These are phyloP conservation scores for Pegoplata infirma DNA, from an alignment of 2,888 invertebrate genomes.

Conservation along the genomic window DNA sequence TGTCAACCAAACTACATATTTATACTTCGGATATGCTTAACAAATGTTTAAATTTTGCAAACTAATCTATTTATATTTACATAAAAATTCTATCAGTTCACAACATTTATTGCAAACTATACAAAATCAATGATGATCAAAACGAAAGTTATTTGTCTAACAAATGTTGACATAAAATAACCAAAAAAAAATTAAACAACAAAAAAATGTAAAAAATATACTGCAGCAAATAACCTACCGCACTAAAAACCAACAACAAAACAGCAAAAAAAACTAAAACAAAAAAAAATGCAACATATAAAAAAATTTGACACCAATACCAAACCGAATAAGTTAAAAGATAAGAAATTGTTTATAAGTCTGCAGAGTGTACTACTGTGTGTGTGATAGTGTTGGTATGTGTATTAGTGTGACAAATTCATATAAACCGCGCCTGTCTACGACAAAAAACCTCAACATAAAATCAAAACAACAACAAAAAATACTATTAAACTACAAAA, in stretches of 20 bases:
- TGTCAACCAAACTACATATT: no score
- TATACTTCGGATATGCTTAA: no score
- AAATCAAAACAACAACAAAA: neutral
- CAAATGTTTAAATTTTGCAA: no score
- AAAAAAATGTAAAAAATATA: neutral
- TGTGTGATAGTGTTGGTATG: neutral
- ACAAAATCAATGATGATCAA: neutral
- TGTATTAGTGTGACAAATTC: neutral
- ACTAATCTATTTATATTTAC: no score
- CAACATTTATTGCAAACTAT: no score
- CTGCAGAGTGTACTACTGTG: neutral
- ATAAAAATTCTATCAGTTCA: no score
- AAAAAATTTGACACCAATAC: constrained; percentile 32
- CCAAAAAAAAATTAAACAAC: neutral
- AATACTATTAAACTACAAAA: neutral
- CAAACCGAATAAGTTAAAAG: neutral
- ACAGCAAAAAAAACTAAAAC: neutral
- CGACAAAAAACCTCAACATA: constrained; percentile 36
- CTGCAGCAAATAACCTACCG: constrained; percentile 22
- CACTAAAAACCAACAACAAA: neutral
- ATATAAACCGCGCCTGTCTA: constrained; percentile 54
- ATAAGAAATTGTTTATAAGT: neutral
- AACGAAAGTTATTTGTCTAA: neutral
- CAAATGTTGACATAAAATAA: neutral
- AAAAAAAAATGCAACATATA: neutral